Base-by-base conservation (phyloP, 1,140 invertebrate species). In the Zaprionus lachaisei region DNA sequence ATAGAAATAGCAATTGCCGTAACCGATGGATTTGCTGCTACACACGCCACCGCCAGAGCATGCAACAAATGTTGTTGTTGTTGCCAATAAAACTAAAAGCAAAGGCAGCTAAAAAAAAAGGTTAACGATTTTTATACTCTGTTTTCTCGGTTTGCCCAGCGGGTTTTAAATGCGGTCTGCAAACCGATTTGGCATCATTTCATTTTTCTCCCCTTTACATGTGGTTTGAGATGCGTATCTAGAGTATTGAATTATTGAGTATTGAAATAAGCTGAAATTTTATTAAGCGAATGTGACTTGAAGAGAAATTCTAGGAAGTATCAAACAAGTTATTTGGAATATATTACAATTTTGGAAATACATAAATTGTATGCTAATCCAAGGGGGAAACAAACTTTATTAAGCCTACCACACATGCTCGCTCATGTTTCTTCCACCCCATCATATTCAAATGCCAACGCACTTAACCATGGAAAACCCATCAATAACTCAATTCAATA, bases 401-500 rank as follows among this genome's bases (percentile, higher is more conserved):
- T 20, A 20, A 51, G 4, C 47, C 20, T 22, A 17, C 6, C 41
- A 12, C 4, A 20, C 17, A 2, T 41, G 4, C 38, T 41, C 38
- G 4, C 0, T n/a, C 20, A 2, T 51, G 47, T 24, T 51, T 51
- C 11, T 7, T 4, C 17, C 7, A 3, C 4, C 20, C 20, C 11
- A 68, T 24, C 44, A 41, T 41, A 41, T 67, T 57, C 56, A 68
- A 56, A 60, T 37, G 47, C 34, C 38, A 49, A 26, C 34, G 28
- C 61, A 68, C 56, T 49, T 4, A 20, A 34, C 2, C 44, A 14
- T 28, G 51, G 61, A 61, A 61, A 61, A 22, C 26, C 47, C 67
- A 70, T 70, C 58, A 70, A 70, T 62, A 51, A 62, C 31, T 37
- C 24, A 61, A 54, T 51, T 61, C 37, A 61, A 49, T 62, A 47